These are phyloP conservation scores for Cephus runcator DNA, from an alignment of 2,888 invertebrate species.

Conservation along the genomic window DNA sequence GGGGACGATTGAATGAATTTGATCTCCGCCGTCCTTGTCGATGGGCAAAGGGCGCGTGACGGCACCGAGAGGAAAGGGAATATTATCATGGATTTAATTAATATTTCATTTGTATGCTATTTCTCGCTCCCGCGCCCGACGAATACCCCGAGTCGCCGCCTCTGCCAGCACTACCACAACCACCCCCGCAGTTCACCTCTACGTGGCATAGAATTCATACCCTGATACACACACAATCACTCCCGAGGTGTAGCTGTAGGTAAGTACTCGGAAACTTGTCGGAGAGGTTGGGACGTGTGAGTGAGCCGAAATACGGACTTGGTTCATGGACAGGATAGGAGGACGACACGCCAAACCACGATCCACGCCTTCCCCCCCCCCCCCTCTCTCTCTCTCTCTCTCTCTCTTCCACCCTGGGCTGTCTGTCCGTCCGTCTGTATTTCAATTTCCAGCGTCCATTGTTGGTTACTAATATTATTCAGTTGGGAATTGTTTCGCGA, in stretches of 20 bases:
- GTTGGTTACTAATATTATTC: constrained; percentile 64
- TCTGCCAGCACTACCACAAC: constrained; percentile 14
- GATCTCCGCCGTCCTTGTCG: constrained; percentile 29
- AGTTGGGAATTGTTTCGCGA: constrained; percentile 61
- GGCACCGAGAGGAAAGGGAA: constrained; percentile 22
- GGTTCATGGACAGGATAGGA: constrained; percentile 6
- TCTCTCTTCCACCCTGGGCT: constrained; percentile 24
- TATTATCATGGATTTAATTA: constrained; percentile 58
- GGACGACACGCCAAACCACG: constrained; percentile 6
- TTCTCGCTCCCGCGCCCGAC: constrained; percentile 35
- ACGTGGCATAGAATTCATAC: background rate
- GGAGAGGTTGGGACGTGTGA: constrained; percentile 3
- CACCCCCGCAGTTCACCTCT: background rate
- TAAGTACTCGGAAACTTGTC: constrained; percentile 18
- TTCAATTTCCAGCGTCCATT: constrained; percentile 61
- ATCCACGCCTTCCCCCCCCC: constrained; percentile 10
- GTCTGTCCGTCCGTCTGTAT: constrained; percentile 49
- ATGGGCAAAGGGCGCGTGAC: background rate
- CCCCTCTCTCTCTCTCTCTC: constrained; percentile 17
- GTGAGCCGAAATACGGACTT: background rate
- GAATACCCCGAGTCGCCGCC: constrained; percentile 11
- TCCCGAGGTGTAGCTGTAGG: constrained; percentile 6
- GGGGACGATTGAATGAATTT: constrained; percentile 39
- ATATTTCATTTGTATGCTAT: constrained; percentile 60
- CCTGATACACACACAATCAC: background rate